Base-by-base conservation (phyloP, 92 coral and sea anemone species). In the Porites evermanni region DNA sequence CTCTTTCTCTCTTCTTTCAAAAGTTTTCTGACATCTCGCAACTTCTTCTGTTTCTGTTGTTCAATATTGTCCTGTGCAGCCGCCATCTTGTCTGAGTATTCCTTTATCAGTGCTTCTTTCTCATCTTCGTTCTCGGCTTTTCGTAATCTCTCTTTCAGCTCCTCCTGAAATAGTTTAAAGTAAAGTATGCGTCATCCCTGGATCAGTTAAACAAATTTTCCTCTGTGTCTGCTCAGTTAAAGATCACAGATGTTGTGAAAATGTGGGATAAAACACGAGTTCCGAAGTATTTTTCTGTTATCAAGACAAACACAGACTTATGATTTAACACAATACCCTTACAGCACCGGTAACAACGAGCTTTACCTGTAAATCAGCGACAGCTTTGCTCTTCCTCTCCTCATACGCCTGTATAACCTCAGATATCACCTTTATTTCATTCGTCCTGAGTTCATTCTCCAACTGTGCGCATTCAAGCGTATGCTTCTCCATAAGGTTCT, bases 381-480 rank as follows among this genome's bases (percentile, higher is more conserved):
- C 85, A 20, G 95, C 94, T 44, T 90, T 86, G 72, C 87, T 91
- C 58, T 96, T 96, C 91, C 89, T 96, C 79, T 93, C 89, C 81
- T 96, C 96, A 63, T 91, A 96, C 78, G 94, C 95, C 18, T 91
- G 93, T n/a, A 96, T 91, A 32, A 96, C 95, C 56, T 93, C 98
- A 73, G 98, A 88, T 56, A 96, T 96, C 67, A 91, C 88, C 83
- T 96, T 95, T 17, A 97, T 93, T 83, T 97, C 99, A 51, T 97
- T 92, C 11, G 95, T 84, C 14, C 98, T 89, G 32, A 97, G 91
- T 51, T 97, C 99, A 50, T 91, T 95, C 81, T 97, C 99, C 53
- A 93, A 88, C 82, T 97, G 97, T 17, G 96, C 98, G 75, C 98
- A 93, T 72, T 97, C 99, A 87, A 97, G 77, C n/a, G 99, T 95